Percentiles rank a stretch among this genome's conserved stretches.
phyloP scores from a whole-genome alignment of 2,113 vertebrate genomes.

The Notechis scutatus region DNA sequence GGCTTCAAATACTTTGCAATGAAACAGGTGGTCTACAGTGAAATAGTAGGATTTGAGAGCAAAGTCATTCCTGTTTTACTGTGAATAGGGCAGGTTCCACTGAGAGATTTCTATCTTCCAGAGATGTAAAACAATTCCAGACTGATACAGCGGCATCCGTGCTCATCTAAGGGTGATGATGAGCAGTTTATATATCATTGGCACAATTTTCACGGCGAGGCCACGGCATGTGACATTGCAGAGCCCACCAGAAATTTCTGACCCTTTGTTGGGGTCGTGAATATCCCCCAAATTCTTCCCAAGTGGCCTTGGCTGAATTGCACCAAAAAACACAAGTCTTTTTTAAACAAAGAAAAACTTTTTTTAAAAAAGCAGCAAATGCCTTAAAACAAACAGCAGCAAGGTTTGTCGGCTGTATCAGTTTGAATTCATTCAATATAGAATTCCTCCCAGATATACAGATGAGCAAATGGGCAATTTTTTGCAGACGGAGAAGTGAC shows the following conservation, averaged over 20 bases:
- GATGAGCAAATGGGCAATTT: background rate
- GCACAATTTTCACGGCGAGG: background rate
- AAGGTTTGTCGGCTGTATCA: background rate
- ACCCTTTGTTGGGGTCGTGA: background rate
- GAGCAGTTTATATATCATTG: background rate
- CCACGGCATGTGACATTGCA: fast-evolving
- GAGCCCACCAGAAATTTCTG: background rate
- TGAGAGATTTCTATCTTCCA: background rate
- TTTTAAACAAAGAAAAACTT: background rate
- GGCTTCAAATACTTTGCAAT: conserved; percentile 48
- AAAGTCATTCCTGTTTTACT: background rate
- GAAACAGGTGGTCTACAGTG: background rate
- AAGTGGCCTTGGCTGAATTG: background rate
- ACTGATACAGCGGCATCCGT: background rate
- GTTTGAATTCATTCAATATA: background rate
- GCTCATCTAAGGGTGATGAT: background rate
- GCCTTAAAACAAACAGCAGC: background rate
- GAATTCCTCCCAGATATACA: background rate
- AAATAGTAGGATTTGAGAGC: background rate
- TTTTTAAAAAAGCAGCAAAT: background rate
- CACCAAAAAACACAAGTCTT: background rate
- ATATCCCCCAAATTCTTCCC: background rate
- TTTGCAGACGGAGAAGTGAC: background rate
- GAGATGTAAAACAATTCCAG: background rate
- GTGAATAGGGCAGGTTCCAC: background rate